These are phyloP conservation scores for Sternarchorhynchus goeldii DNA, from an alignment of 2,797 vertebrate genomes.

Conservation along the genomic window DNA sequence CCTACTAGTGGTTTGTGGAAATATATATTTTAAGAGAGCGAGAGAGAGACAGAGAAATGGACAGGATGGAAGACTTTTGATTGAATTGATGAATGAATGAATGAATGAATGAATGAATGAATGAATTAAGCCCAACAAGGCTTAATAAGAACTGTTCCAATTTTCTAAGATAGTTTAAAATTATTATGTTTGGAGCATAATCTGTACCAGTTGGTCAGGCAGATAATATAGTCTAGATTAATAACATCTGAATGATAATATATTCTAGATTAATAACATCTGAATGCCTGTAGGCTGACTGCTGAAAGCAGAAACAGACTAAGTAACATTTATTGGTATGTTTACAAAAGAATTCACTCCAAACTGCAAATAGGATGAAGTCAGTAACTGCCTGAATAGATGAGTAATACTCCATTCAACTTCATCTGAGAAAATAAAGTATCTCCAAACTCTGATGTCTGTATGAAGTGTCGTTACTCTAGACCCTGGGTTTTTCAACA, in stretches of 20 bases:
- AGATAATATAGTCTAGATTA: neutral
- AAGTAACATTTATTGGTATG: neutral
- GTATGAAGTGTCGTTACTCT: too few relatives aligned
- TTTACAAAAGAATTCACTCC: slow-evolving; percentile 5
- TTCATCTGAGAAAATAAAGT: too few relatives aligned
- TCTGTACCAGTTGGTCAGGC: too few relatives aligned
- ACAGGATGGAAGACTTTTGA: too few relatives aligned
- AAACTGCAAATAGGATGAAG: neutral
- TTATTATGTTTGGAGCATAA: neutral
- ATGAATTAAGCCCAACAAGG: neutral
- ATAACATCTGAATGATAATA: slow-evolving; percentile 1
- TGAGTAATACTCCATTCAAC: too few relatives aligned
- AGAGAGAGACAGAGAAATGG: too few relatives aligned
- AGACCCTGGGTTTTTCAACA: neutral
- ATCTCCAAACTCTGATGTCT: too few relatives aligned
- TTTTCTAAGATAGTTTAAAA: neutral
- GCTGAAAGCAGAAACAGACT: neutral
- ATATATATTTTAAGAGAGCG: too few relatives aligned
- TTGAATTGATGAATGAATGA: too few relatives aligned
- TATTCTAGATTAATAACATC: neutral
- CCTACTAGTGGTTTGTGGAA: too few relatives aligned
- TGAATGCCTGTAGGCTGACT: neutral
- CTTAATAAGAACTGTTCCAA: slow-evolving; percentile 4
- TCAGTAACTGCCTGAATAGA: too few relatives aligned
- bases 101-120: too few relatives aligned